Evolutionary conservation across 2,888 invertebrate genomes (phyloP), one percentile per base, ranked within the genome.

Genomic region (Rhogogaster chlorosoma): DNA sequence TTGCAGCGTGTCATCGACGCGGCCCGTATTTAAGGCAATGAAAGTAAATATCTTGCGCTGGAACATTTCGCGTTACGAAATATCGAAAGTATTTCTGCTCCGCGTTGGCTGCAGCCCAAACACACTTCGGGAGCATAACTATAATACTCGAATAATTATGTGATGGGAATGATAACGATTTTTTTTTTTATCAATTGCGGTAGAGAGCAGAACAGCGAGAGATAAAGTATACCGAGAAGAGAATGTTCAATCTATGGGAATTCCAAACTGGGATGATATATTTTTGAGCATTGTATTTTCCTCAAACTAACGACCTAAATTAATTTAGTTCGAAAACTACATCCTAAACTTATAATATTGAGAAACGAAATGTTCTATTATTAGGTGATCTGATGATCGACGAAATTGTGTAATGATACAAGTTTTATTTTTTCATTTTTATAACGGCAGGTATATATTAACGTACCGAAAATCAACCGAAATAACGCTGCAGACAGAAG

Each of bases 11-110:
- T 45, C 67, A 83, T 83, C 83, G 83, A 83, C 83, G 42, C n/a
- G 78, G 45, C 83, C 83, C 45, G 67, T 64, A 80, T 80, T 77
- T 64, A 38, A 80, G 36, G 45, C 83, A 83, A 67, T 83, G 83
- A 70, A 83, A 83, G 83, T 83, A 26, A 83, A 83, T 80, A 83
- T 67, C 83, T n/a, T 29, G 29, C 42, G 26, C 29, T 36, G 83
- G 29, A 42, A 45, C 83, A 64, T 61, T 83, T 57, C 67, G 42
- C 83, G n/a, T 83, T 22, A 45, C 45, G 83, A 83, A 83, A 83
- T 83, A 83, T 83, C 67, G 83, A 83, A 83, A 83, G 83, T 67
- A 83, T 45, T 83, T 38, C 70, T 70, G 5, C 42, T 42, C 45
- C 49, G 45, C 29, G 9, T 83, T 61, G 53, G 71, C 29, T 80